phyloP scores from a whole-genome alignment of 2,113 vertebrate species.

The Nansenia antarctica region DNA sequence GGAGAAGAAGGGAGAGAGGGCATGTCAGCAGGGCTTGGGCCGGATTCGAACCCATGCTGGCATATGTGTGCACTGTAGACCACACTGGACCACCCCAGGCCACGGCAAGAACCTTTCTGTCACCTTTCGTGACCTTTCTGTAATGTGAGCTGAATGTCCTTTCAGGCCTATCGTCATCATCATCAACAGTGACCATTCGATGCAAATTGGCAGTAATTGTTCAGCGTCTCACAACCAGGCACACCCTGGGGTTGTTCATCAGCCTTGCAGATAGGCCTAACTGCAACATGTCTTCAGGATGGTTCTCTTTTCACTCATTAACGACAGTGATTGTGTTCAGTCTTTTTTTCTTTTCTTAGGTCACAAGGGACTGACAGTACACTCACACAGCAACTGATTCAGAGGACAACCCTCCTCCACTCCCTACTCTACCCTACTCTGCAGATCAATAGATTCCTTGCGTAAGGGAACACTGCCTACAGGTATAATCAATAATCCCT shows the following conservation, averaged over 20 bases:
- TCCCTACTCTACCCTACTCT: slow-evolving; percentile 28
- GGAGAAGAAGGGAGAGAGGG: too few species aligned
- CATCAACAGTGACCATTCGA: background rate
- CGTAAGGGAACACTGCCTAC: slow-evolving; percentile 33
- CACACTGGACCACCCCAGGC: too few species aligned
- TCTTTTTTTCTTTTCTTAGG: slow-evolving; percentile 10
- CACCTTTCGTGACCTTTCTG: too few species aligned
- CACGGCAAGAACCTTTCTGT: too few species aligned
- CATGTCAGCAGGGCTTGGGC: too few species aligned
- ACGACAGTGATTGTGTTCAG: slow-evolving; percentile 13
- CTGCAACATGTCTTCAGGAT: too few species aligned
- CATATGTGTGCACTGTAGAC: background rate
- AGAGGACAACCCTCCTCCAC: slow-evolving; percentile 15
- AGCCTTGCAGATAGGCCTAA: background rate
- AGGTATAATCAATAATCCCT: slow-evolving; percentile 25
- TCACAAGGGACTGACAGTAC: slow-evolving; percentile 25
- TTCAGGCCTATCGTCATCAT: background rate
- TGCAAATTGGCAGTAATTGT: background rate
- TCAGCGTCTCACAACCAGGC: background rate
- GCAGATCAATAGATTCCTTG: slow-evolving; percentile 25
- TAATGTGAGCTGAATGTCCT: too few species aligned
- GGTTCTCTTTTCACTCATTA: too few species aligned
- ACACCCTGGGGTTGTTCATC: background rate
- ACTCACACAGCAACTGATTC: background rate
- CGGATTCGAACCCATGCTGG: too few species aligned